These are phyloP conservation scores for Miniopterus natalensis DNA, from an alignment of 2,113 vertebrate species.

Conservation along the genomic window DNA sequence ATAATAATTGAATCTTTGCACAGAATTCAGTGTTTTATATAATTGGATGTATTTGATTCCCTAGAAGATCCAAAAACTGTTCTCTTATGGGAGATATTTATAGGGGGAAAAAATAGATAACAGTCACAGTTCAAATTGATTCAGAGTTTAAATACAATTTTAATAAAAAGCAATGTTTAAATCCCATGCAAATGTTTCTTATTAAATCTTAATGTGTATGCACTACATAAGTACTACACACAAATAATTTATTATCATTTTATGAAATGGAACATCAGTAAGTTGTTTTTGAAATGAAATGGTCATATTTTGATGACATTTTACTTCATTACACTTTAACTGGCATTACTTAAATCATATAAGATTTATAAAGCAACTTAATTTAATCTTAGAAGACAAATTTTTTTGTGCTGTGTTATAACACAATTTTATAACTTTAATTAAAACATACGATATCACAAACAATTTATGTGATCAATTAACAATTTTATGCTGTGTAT, in stretches of 20 bases:
- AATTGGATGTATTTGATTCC: conserved; percentile 33
- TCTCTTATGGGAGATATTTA: conserved; percentile 50
- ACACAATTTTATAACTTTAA: conserved; percentile 63
- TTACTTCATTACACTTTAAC: conserved; percentile 66
- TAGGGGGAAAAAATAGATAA: conserved; percentile 1
- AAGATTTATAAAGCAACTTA: conserved; percentile 74
- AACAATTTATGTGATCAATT: conserved; percentile 10
- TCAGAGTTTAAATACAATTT: conserved; percentile 77
- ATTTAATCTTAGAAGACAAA: conserved; percentile 65
- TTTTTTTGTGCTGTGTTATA: neutral
- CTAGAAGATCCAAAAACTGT: conserved; percentile 58
- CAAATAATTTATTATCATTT: neutral
- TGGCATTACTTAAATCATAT: conserved; percentile 41
- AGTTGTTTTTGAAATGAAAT: conserved; percentile 60
- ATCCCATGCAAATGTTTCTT: neutral
- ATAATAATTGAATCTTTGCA: conserved; percentile 64
- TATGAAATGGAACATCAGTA: neutral
- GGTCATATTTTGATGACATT: conserved; percentile 52
- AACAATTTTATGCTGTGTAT: neutral
- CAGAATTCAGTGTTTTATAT: conserved; percentile 51
- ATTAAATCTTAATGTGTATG: conserved; percentile 55
- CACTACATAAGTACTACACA: neutral
- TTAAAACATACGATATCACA: conserved; percentile 73
- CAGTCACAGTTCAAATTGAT: conserved; percentile 8
- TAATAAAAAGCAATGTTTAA: conserved; percentile 65